A percentile compares a stretch with the other conserved stretches of the same genome.
Evolutionary conservation across 2,888 invertebrate genomes (phyloP).

Genomic region (Tipula vernalis): DNA sequence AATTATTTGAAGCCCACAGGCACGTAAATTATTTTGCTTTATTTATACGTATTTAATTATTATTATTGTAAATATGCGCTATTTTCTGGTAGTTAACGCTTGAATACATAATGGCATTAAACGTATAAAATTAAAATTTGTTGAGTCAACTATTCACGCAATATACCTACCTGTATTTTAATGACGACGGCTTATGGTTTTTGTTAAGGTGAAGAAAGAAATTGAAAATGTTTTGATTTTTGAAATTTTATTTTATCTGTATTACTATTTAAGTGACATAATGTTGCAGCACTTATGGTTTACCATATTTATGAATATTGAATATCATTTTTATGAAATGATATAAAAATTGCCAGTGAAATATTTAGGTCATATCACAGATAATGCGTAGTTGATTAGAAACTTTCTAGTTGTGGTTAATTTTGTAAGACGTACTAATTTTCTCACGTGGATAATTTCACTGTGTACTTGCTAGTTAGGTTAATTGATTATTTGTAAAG

Average conservation of each 20-base stretch:
- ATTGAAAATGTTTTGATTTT: background rate
- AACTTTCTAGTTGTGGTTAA: background rate
- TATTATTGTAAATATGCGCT: background rate
- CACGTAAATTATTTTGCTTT: background rate
- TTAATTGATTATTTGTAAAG: too few relatives aligned
- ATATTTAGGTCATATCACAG: background rate
- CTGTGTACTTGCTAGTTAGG: too few relatives aligned
- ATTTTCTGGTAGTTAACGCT: background rate
- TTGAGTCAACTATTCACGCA: background rate
- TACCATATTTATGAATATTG: background rate
- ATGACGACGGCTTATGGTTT: background rate
- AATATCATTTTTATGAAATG: background rate
- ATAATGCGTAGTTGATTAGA: background rate
- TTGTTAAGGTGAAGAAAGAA: background rate
- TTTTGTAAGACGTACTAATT: background rate
- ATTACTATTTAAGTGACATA: background rate
- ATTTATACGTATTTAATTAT: too few relatives aligned
- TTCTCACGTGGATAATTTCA: too few relatives aligned
- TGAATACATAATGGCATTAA: background rate
- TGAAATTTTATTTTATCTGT: background rate
- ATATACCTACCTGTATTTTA: background rate
- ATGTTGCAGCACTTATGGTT: background rate
- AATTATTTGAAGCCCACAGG: background rate
- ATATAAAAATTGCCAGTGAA: background rate
- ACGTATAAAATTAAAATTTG: background rate